phyloP scores from a whole-genome alignment of 2,888 invertebrate genomes.

The Drosophila falleni region DNA sequence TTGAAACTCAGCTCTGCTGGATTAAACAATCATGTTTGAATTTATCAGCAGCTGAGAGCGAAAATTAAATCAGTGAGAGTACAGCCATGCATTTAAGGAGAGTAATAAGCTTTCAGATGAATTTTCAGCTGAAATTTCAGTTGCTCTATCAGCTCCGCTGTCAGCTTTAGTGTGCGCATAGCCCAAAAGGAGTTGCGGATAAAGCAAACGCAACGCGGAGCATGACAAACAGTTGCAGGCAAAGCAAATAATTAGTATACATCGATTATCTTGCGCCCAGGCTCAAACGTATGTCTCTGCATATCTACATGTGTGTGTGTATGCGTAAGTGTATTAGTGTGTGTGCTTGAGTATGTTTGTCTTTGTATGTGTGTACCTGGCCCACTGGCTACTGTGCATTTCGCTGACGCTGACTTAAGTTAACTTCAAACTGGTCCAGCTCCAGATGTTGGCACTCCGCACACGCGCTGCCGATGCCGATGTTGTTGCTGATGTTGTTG shows the following conservation, averaged over 20 bases:
- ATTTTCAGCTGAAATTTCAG: no score
- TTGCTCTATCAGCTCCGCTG: no score
- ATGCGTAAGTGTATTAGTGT: not conserved
- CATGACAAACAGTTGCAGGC: slow-evolving; percentile 81
- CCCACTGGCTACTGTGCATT: slow-evolving; percentile 65
- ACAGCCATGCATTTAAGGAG: no score
- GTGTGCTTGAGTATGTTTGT: slow-evolving; percentile 7
- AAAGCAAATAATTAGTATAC: slow-evolving; percentile 81
- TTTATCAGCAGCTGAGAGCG: no score
- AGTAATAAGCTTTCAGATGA: no score
- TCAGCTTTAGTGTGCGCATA: no score
- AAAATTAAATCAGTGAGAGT: no score
- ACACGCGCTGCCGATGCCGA: slow-evolving; percentile 59
- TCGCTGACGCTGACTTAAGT: slow-evolving; percentile 34
- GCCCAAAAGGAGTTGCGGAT: not conserved
- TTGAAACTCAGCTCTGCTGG: no score
- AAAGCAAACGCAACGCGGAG: slow-evolving; percentile 42
- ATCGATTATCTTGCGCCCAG: slow-evolving; percentile 77
- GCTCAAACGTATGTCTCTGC: slow-evolving; percentile 39
- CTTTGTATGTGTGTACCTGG: slow-evolving; percentile 47
- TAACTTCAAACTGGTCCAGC: slow-evolving; percentile 69
- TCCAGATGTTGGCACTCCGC: slow-evolving; percentile 78
- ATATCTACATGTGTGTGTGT: slow-evolving; percentile 23
- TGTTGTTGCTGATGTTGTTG: slow-evolving; percentile 23
- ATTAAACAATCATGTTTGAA: no score